Conservation (phyloP, 2,113 vertebrate genomes). For the Acrocephalus kingi region DNA sequence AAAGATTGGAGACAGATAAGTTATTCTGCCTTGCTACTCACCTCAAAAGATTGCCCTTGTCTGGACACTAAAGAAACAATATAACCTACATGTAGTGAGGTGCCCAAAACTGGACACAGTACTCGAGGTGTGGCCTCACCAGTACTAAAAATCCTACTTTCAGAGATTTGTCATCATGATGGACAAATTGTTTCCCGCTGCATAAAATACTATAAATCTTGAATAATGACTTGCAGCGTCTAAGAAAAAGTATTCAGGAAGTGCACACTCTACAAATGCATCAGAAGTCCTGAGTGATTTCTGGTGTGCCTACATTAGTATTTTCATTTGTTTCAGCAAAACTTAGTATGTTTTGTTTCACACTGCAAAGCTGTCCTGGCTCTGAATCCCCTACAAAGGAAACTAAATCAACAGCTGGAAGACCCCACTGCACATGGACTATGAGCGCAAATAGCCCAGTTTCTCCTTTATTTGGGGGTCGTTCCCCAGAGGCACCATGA, state of each 20-base stretch:
- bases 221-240: not conserved
- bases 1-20: not conserved
- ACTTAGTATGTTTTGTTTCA: not conserved
- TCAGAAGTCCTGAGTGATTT: not conserved
- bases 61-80: not conserved
- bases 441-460: not conserved
- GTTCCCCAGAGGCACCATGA: not conserved
- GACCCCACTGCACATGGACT: rapidly evolving
- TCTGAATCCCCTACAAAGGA: not conserved
- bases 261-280: not conserved
- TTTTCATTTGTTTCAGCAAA: not conserved
- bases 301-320: not conserved
- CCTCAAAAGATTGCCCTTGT: not conserved
- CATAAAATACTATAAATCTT: not conserved
- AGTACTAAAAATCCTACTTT: not conserved
- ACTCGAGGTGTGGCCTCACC: rapidly evolving
- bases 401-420: not conserved
- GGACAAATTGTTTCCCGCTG: not conserved
- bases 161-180: not conserved
- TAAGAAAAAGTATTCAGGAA: not conserved
- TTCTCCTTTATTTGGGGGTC: not conserved
- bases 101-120: not conserved
- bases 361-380: rapidly evolving
- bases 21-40: not conserved
- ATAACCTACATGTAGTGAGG: not conserved